Percentiles rank a stretch among this genome's conserved stretches.
Evolutionary conservation across 1,140 invertebrate genomes (phyloP).

Genomic region (Drosophila suzukii): DNA sequence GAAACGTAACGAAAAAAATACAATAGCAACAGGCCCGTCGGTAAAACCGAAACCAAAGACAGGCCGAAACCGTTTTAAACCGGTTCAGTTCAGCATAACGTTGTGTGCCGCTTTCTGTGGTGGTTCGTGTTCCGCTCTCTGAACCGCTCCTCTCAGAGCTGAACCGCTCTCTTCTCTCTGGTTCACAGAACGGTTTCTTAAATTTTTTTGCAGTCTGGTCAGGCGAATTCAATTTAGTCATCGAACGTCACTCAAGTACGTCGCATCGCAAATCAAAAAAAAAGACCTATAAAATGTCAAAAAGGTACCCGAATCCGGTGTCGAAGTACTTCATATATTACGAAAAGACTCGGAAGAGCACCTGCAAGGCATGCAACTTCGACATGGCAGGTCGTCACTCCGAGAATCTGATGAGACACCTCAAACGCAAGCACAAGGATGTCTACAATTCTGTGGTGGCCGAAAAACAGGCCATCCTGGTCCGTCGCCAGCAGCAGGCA

Average conservation of each 20-base stretch:
- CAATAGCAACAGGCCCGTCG: not conserved
- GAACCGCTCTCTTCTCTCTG: conserved; percentile 24
- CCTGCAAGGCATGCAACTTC: conserved; percentile 51
- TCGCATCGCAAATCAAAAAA: conserved; percentile 9
- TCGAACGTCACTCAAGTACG: conserved; percentile 44
- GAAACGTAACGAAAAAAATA: not conserved
- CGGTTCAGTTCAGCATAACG: conserved; percentile 2
- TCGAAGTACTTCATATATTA: conserved; percentile 52
- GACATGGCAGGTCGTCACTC: conserved; percentile 62
- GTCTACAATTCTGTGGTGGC: conserved; percentile 36
- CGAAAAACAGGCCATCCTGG: conserved; percentile 29
- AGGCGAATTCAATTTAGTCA: conserved; percentile 30
- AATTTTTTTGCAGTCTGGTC: conserved; percentile 16
- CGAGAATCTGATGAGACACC: conserved; percentile 62
- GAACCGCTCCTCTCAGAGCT: conserved; percentile 51
- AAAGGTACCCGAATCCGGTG: conserved; percentile 49
- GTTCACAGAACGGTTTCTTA: conserved; percentile 16
- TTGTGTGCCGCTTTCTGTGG: not conserved
- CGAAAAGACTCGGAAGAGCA: conserved; percentile 53
- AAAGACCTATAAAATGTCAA: conserved; percentile 29
- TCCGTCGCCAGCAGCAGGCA: not conserved
- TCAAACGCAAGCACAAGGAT: conserved; percentile 51
- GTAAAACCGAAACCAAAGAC: conserved; percentile 26
- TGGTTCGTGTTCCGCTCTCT: conserved; percentile 28
- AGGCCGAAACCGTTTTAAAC: conserved; percentile 54